These are phyloP conservation scores for Andrena praecox DNA, from an alignment of 2,888 invertebrate species.

Conservation along the genomic window DNA sequence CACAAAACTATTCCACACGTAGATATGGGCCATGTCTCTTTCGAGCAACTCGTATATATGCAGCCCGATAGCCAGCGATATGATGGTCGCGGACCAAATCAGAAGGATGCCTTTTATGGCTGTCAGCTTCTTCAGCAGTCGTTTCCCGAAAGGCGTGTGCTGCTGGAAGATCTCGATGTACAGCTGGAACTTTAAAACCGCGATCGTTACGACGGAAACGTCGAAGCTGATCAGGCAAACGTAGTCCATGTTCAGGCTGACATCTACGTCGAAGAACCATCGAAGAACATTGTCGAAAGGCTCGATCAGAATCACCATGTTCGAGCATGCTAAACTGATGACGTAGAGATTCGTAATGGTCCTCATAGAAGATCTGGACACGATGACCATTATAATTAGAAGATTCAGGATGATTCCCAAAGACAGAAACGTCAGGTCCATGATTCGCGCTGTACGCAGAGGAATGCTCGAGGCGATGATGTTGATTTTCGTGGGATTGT, in stretches of 20 bases:
- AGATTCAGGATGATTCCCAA: conserved; percentile 45
- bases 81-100: conserved; percentile 73
- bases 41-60: conserved; percentile 71
- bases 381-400: conserved; percentile 36
- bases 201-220: conserved; percentile 74
- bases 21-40: conserved; percentile 67
- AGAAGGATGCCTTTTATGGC: conserved; percentile 70
- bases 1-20: conserved; percentile 73
- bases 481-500: conserved; percentile 50
- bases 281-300: conserved; percentile 69
- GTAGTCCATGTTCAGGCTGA: conserved; percentile 75
- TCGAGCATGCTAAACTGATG: conserved; percentile 73
- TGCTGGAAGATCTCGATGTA: conserved; percentile 69
- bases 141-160: conserved; percentile 39
- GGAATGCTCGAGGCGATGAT: conserved; percentile 41
- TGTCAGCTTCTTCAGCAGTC: conserved; percentile 53
- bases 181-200: conserved; percentile 73
- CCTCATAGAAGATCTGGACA: conserved; percentile 49
- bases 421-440: conserved; percentile 43
- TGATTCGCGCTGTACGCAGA: not conserved
- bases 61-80: conserved; percentile 74
- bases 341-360: conserved; percentile 73
- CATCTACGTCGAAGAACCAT: conserved; percentile 65
- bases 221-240: conserved; percentile 75
- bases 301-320: conserved; percentile 74